phyloP scores from a whole-genome alignment of 2,113 vertebrate genomes.

The Poecilia latipinna region DNA sequence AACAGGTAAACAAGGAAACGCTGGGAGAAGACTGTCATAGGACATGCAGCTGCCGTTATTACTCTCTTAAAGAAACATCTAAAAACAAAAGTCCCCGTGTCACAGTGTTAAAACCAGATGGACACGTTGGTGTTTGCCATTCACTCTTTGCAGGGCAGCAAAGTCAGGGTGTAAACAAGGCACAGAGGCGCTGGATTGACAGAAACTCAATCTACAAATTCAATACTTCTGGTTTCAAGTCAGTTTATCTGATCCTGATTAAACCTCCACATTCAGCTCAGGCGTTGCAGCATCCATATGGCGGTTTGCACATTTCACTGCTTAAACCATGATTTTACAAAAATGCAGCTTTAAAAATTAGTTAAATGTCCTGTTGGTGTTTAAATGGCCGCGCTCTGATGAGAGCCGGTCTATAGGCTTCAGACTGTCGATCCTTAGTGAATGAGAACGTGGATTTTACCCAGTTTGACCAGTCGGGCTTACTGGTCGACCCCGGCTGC shows the following conservation, averaged over 20 bases:
- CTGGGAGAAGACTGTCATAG: constrained; percentile 40
- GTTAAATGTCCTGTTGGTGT: constrained; percentile 33
- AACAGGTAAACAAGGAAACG: constrained; percentile 15
- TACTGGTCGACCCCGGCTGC: constrained; percentile 77
- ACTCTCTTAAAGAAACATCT: not conserved
- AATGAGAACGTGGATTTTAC: constrained; percentile 18
- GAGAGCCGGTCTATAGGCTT: not conserved
- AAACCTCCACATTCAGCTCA: not conserved
- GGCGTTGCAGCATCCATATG: constrained; percentile 11
- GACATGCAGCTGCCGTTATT: constrained; percentile 41
- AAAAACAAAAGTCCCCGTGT: not conserved
- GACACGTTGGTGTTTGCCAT: not conserved
- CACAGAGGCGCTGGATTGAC: constrained; percentile 14
- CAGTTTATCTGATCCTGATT: not conserved
- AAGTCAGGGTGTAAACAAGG: constrained; percentile 19
- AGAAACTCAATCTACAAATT: not conserved
- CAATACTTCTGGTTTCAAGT: constrained; percentile 5
- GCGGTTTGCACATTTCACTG: constrained; percentile 1
- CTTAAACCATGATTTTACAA: not conserved
- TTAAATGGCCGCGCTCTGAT: constrained; percentile 1
- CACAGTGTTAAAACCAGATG: not conserved
- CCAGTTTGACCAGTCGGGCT: constrained; percentile 22
- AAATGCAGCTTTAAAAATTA: constrained; percentile 25
- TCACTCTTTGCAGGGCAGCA: not conserved
- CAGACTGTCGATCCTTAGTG: constrained; percentile 18